Evolutionary conservation across 2,888 invertebrate genomes (phyloP), one percentile per base, ranked within the genome.

Genomic region (Drosophila kanekoi): DNA sequence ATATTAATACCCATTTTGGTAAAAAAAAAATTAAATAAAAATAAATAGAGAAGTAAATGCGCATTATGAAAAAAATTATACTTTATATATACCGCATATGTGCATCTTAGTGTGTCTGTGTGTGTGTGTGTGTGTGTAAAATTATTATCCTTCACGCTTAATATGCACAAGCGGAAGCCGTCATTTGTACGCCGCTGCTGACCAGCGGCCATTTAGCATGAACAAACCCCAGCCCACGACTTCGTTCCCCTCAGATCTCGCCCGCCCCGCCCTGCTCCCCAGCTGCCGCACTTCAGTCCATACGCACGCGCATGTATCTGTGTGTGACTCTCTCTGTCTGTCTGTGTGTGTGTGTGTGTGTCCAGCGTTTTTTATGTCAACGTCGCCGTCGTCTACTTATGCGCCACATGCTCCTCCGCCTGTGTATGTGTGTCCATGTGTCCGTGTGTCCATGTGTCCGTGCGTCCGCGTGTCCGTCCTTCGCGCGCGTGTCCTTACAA

Each of bases 111-210:
- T 35, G 20, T 43, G 23, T 52, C 9, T 53, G 57, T 49, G 48
- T 45, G 78, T 49, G 48, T 45, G 78, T 67, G 40, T 72, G 65
- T 67, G 40, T 72, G 65, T 69, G 71, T 77, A 77, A 87, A 87
- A 86, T 85, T 88, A 88, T 88, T 87, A 88, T 88, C 80, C 83
- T 87, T 87, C 81, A 85, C 79, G 88, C 87, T 88, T 87, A 87
- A 85, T 88, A 87, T 88, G 85, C 88, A 87, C 70, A 83, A 87
- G 81, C 88, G 87, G 87, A 87, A 87, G 87, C 85, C 85, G 81
- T 87, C 88, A 88, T 87, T 87, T 87, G 87, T 87, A 79, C 83
- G 85, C 79, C 82, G 84, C 64, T 72, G 80, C 79, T 85, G 83
- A 81, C 83, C 79, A 79, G 75, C 79, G 80, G 79, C 83, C 85